phyloP scores from a whole-genome alignment of 1,140 invertebrate species.

The Drosophila elegans region DNA sequence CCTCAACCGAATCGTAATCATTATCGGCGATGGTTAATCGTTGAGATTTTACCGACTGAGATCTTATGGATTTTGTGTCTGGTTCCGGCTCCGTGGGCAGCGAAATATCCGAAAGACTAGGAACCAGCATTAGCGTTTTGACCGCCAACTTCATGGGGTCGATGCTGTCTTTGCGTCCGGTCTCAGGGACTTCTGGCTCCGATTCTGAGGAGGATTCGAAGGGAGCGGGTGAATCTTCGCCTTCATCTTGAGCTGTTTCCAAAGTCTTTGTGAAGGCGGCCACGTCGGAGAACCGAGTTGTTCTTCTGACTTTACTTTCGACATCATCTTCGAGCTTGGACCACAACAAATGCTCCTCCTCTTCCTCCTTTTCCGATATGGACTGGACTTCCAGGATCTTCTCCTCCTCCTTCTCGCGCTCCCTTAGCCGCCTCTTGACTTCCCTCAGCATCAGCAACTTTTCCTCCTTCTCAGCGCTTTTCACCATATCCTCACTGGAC shows the following conservation, averaged over 20 bases:
- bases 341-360: not conserved
- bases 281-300: not conserved
- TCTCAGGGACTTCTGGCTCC: not conserved
- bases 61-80: not conserved
- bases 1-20: not conserved
- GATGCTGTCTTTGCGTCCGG: not conserved
- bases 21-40: not conserved
- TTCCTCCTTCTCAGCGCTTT: not conserved
- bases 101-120: constrained; percentile 14
- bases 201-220: not conserved
- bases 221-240: not conserved
- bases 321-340: not conserved
- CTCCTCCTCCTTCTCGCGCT: not conserved
- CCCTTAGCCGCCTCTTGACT: not conserved
- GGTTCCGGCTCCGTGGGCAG: not conserved
- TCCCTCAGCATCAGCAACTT: not conserved
- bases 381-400: not conserved
- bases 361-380: not conserved
- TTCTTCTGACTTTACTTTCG: not conserved
- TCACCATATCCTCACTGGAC: not conserved
- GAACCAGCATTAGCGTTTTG: constrained; percentile 18
- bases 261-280: not conserved
- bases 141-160: constrained; percentile 1
- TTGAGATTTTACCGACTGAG: not conserved
- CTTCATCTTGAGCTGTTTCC: not conserved